Evolutionary conservation across 2,113 vertebrate species (phyloP).

Genomic region (Gallinago undulata): DNA sequence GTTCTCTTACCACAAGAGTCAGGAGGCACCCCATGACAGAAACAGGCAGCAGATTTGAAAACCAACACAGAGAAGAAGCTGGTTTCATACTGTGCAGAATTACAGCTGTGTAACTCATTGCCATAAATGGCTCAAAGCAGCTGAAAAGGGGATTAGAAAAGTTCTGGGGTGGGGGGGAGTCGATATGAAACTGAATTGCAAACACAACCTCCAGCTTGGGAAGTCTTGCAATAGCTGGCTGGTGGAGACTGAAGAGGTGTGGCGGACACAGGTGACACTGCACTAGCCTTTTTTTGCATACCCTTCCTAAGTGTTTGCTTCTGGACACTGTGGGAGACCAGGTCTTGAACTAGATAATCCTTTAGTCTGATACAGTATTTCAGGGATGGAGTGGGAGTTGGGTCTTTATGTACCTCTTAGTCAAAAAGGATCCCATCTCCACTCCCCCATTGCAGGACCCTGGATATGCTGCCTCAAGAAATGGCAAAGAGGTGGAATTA

Average conservation of each 20-base stretch:
- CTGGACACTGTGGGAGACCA: not conserved
- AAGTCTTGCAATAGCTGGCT: not conserved
- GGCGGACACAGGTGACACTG: not conserved
- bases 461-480: not conserved
- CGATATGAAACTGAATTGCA: not conserved
- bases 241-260: not conserved
- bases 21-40: not conserved
- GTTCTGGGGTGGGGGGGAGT: not conserved
- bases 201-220: not conserved
- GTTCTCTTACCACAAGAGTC: not conserved
- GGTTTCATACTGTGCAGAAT: not conserved
- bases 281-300: not conserved
- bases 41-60: not conserved
- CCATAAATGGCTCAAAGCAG: slow-evolving; percentile 27
- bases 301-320: not conserved
- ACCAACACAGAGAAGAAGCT: not conserved
- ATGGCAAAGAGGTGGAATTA: not conserved
- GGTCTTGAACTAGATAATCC: not conserved
- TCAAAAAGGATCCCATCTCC: not conserved
- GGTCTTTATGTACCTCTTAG: not conserved
- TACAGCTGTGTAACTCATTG: not conserved
- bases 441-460: not conserved
- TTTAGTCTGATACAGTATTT: not conserved
- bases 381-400: not conserved
- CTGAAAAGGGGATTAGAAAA: not conserved